Percentiles rank a stretch among this genome's conserved stretches.
These are phyloP conservation scores for Tricholauxania praeusta DNA, from an alignment of 2,888 invertebrate species.

Conservation along the genomic window DNA sequence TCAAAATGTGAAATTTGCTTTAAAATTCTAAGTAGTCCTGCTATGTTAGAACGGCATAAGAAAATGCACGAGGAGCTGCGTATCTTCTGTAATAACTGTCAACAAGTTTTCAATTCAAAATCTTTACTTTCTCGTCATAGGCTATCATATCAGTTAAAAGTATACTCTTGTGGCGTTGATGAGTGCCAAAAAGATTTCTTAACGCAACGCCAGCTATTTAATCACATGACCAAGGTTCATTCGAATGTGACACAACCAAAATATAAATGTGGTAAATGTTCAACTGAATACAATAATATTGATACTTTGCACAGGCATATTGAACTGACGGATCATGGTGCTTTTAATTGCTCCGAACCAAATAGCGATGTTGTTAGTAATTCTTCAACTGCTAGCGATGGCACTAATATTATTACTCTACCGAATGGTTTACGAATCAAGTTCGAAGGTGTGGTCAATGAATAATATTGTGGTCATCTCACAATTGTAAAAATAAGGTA, in stretches of 20 bases:
- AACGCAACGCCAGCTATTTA: conserved; percentile 60
- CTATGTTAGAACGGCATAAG: conserved; percentile 77
- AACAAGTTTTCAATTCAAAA: conserved; percentile 73
- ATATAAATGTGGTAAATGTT: conserved; percentile 71
- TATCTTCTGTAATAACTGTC: conserved; percentile 74
- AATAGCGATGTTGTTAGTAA: background rate
- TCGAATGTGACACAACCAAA: conserved; percentile 60
- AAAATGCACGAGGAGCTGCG: conserved; percentile 73
- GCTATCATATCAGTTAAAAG: conserved; percentile 73
- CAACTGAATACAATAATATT: conserved; percentile 72
- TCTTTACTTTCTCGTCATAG: conserved; percentile 74
- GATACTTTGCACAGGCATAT: conserved; percentile 71
- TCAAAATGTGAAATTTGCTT: conserved; percentile 74
- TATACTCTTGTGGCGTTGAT: conserved; percentile 63
- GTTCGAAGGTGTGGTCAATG: conserved; percentile 23
- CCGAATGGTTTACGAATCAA: conserved; percentile 23
- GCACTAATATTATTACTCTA: background rate
- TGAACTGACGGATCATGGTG: conserved; percentile 62
- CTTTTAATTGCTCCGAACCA: conserved; percentile 11
- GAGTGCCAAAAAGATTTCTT: conserved; percentile 68
- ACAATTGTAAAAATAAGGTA: too few relatives aligned
- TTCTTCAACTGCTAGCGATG: conserved; percentile 16
- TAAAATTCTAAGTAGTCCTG: conserved; percentile 75
- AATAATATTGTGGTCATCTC: background rate
- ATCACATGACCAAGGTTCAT: conserved; percentile 66